Conservation (phyloP, 2,888 invertebrate species). For the Bellardia bayeri region DNA sequence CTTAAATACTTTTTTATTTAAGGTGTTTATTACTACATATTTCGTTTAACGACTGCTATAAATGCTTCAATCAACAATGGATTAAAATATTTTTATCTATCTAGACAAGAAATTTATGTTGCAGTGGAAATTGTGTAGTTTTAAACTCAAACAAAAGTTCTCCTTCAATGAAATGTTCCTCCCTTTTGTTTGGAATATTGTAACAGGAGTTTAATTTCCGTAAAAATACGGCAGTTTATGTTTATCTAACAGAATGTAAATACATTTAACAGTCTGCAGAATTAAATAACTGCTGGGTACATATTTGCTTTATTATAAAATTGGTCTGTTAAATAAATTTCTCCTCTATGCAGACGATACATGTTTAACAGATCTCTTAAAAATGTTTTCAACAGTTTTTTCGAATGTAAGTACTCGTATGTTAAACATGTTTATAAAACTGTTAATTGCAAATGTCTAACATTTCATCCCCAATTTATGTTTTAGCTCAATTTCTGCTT, state of each 20-base stretch:
- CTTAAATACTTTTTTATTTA: background rate
- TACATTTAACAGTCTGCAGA: no score
- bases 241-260: no score
- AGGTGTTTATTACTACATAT: slow-evolving; percentile 24
- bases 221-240: no score
- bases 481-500: background rate
- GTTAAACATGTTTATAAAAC: background rate
- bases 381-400: background rate
- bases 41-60: background rate
- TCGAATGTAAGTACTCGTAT: background rate
- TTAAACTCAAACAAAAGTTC: background rate
- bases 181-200: no score
- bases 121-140: background rate
- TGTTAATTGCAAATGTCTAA: background rate
- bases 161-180: background rate
- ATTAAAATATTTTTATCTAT: background rate
- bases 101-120: background rate
- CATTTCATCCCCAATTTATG: background rate
- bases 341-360: no score
- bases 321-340: no score
- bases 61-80: background rate
- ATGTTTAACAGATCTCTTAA: background rate
- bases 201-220: no score
- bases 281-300: no score
- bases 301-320: no score